phyloP scores from a whole-genome alignment of 2,888 invertebrate genomes.

The Nomada ferruginata region DNA sequence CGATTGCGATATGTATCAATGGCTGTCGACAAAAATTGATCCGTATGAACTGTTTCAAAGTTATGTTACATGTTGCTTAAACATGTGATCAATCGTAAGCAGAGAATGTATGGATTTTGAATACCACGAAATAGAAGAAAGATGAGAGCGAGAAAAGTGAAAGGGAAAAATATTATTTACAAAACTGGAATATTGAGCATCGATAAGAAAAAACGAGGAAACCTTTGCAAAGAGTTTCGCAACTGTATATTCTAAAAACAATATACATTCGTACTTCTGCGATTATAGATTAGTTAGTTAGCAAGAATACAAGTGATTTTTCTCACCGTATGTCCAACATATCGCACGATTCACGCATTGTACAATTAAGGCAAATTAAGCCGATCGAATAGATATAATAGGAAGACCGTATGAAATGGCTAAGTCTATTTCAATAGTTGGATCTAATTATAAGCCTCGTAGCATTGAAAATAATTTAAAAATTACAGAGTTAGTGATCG shows the following conservation, averaged over 20 bases:
- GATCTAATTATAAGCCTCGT: slow-evolving; percentile 13
- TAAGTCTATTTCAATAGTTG: not conserved
- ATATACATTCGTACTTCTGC: not conserved
- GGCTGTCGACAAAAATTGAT: too few relatives aligned
- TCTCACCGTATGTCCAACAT: not conserved
- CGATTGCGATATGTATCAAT: too few relatives aligned
- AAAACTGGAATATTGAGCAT: not conserved
- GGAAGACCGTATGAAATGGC: slow-evolving; percentile 14
- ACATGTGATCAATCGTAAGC: too few relatives aligned
- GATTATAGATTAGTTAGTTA: slow-evolving; percentile 13
- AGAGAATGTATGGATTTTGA: too few relatives aligned
- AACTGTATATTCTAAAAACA: not conserved
- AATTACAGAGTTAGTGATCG: not conserved
- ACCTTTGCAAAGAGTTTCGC: not conserved
- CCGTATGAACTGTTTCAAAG: too few relatives aligned
- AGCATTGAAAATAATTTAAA: slow-evolving; percentile 9
- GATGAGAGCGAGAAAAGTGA: not conserved
- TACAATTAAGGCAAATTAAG: not conserved
- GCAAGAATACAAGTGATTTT: not conserved
- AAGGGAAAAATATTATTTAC: not conserved
- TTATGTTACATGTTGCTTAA: too few relatives aligned
- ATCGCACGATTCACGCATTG: not conserved
- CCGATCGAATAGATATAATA: not conserved
- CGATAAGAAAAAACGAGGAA: not conserved
- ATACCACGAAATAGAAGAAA: too few relatives aligned